Percentiles rank a stretch among this genome's conserved stretches.
Evolutionary conservation across 2,888 invertebrate genomes (phyloP).

Genomic region (Xestia rhomboidea): DNA sequence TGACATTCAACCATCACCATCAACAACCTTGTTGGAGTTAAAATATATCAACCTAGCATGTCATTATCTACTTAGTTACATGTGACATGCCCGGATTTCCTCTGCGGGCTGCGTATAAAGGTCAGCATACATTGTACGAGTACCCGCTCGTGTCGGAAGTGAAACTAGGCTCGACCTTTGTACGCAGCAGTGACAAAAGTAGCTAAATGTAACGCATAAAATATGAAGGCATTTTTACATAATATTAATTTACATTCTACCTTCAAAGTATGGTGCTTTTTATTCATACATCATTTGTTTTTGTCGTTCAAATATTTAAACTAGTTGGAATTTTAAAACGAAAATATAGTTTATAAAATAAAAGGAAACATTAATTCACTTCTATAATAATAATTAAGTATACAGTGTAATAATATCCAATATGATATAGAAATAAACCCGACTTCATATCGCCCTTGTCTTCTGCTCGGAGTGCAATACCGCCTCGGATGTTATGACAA

Average conservation of each 20-base stretch:
- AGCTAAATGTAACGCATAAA: constrained; percentile 27
- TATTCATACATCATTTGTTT: constrained; percentile 23
- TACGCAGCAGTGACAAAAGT: constrained; percentile 31
- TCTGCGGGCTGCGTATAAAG: constrained; percentile 48
- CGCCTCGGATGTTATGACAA: background rate
- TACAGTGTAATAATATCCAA: background rate
- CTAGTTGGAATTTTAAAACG: background rate
- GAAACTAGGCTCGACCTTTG: constrained; percentile 29
- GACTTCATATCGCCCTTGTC: background rate
- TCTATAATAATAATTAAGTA: background rate
- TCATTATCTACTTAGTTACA: constrained; percentile 28
- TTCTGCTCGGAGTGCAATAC: background rate
- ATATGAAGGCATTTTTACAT: constrained; percentile 17
- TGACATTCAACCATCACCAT: constrained; percentile 19
- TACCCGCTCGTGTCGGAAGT: constrained; percentile 29
- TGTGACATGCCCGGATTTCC: constrained; percentile 46
- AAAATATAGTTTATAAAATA: background rate
- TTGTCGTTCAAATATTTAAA: constrained; percentile 25
- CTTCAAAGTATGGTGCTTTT: constrained; percentile 3
- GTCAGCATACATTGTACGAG: constrained; percentile 38
- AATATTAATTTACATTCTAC: constrained; percentile 15
- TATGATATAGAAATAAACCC: background rate
- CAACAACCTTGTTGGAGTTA: constrained; percentile 27
- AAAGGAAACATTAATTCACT: too few species aligned
- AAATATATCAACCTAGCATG: constrained; percentile 16